Evolutionary conservation across 2,113 vertebrate species (phyloP), one percentile per base, ranked within the genome.

Genomic region (Steatornis caripensis): DNA sequence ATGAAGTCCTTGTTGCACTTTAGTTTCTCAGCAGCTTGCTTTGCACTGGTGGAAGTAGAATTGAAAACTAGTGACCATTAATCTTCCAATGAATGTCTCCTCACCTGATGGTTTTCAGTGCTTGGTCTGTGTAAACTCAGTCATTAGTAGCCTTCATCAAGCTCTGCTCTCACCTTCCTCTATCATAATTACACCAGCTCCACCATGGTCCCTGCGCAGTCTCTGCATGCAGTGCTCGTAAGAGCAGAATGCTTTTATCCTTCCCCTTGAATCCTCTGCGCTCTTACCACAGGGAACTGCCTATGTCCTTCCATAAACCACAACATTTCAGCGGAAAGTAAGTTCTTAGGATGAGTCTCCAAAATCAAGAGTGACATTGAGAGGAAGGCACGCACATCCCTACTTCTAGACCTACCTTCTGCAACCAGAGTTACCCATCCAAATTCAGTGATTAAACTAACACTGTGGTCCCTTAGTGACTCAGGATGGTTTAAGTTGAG

Each of bases 181-280:
- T 36, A 2, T 3, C 14, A 5, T 3, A 15, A 3, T 32, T 23
- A 9, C 36, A 19, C 9, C 46, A 81, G 71, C 41, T 71, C 32
- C 48, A 34, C 12, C 16, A 3, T 4, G 36, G 27, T 11, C 36
- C 27, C 58, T 46, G 43, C 13, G 27, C 48, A 39, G 39, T 6
- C 46, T 57, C 43, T 51, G 12, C 30, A 12, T 2, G 5, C 17
- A 13, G 10, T 4, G 43, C 69, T 70, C 4, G 0, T 27, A 6
- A 43, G 12, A 60, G 45, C 48, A 61, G 45, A 61, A n/a, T 20
- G 30, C 5, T 71, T 94, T 85, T n/a, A n/a, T 30, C 58, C 34
- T 65, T 61, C 37, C 45, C 57, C 65, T 65, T 1, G 6, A 65
- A 48, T 54, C 45, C 34, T 5, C 3, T 1, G 1, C 37, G 30